Evolutionary conservation across 2,113 vertebrate species (phyloP), one percentile per base, ranked within the genome.

Genomic region (Orycteropus afer): DNA sequence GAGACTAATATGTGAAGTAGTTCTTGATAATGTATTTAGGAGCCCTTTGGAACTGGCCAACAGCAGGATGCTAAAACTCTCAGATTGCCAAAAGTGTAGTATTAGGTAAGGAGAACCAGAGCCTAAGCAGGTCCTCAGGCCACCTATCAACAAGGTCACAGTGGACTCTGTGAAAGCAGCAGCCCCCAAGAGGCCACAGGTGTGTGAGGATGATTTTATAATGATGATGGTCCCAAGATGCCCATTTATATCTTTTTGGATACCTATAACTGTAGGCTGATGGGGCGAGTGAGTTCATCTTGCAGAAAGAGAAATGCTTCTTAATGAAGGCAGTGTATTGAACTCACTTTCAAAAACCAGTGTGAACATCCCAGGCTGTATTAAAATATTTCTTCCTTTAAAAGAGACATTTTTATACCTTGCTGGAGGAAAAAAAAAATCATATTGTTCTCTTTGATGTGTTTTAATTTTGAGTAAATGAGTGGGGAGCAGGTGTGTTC

Each of bases 311-410:
- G 11, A 91, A 91, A 77, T 27, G 11, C n/a, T 91, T 94, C 42
- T 71, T 74, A 79, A 79, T 37, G 57, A 87, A 55, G 76, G 8
- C 20, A 55, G 57, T 49, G 76, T 37, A 87, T 79, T 69, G 77
- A 93, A 85, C 45, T 79, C 47, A 55, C 34, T 84, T 93, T 93
- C 59, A 42, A 20, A 93, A 83, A 23, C 6, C 49, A 65, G 32
- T 85, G 55, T 63, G 57, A 59, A 34, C 18, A 76, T 34, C 47
- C 71, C 59, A 84, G 37, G 29, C 47, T 71, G 15, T 37, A 29
- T 81, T 92, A 78, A 93, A 73, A 95, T 85, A 25, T 42, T 57
- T 77, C 40, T 78, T 90, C 18, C 32, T 95, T 89, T 86, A 63
- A 92, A 67, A 78, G 22, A 89, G 40, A 45, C 3, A 18, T 51